A percentile compares a stretch with the other conserved stretches of the same genome.
Conservation (phyloP, 2,888 invertebrate species). For the Pollenia angustigena region DNA sequence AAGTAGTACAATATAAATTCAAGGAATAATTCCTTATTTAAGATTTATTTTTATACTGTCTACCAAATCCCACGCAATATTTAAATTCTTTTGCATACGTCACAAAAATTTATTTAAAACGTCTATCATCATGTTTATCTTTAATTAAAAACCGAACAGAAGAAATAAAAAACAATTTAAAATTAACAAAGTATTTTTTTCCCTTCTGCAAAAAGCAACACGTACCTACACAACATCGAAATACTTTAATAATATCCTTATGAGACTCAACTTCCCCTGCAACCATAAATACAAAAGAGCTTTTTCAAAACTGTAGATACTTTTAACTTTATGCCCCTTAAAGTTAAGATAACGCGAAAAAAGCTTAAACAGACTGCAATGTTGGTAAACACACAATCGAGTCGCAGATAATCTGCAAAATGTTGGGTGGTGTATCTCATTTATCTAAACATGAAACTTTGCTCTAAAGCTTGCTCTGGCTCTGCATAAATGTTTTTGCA, state of each 20-base stretch:
- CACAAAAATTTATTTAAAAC: constrained; percentile 34
- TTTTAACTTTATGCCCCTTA: constrained; percentile 31
- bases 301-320: constrained; percentile 34
- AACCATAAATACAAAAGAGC: constrained; percentile 26
- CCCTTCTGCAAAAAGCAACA: constrained; percentile 47
- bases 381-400: not conserved
- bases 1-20: no score
- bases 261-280: constrained; percentile 59
- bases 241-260: constrained; percentile 34
- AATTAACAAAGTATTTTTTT: constrained; percentile 4
- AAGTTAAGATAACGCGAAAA: constrained; percentile 38
- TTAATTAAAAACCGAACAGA: constrained; percentile 40
- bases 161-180: not conserved
- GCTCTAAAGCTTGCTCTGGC: not conserved
- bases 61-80: constrained; percentile 8
- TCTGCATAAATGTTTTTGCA: constrained; percentile 39
- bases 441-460: not conserved
- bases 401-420: not conserved
- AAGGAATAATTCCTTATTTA: not conserved
- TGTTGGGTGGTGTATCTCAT: not conserved
- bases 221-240: constrained; percentile 57
- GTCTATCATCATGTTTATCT: constrained; percentile 42
- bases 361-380: constrained; percentile 15
- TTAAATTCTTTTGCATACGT: constrained; percentile 15
- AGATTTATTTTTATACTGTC: constrained; percentile 5